Percentiles rank a stretch among this genome's conserved stretches.
phyloP scores from a whole-genome alignment of 2,888 invertebrate species.

The Sepiola atlantica region DNA sequence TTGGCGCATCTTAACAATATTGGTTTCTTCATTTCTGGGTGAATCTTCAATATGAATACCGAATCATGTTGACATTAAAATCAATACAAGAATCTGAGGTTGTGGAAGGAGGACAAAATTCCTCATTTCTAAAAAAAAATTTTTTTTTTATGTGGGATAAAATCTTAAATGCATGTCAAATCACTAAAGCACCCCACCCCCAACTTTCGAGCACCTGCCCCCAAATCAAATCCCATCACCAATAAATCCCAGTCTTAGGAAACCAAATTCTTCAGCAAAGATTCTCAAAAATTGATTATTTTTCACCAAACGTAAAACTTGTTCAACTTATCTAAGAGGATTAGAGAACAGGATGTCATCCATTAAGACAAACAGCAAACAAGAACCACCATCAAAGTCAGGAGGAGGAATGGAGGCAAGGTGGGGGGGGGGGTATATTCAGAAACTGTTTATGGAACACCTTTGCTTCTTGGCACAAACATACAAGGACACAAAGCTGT shows the following conservation, averaged over 20 bases:
- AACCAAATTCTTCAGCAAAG: not conserved
- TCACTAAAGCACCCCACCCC: not conserved
- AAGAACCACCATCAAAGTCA: not conserved
- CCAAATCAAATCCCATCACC: not conserved
- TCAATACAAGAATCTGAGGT: not conserved
- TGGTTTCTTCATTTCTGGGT: not conserved
- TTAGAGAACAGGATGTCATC: conserved; percentile 19
- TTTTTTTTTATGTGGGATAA: not conserved
- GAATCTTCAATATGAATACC: not conserved
- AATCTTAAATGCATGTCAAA: conserved; percentile 11
- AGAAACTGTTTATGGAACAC: conserved; percentile 20
- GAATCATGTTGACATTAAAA: not conserved
- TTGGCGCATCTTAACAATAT: no score
- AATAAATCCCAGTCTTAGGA: conserved; percentile 9
- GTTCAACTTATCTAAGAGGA: conserved; percentile 32
- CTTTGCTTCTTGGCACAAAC: conserved; percentile 9
- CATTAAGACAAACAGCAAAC: not conserved
- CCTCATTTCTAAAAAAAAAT: not conserved
- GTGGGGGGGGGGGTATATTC: not conserved
- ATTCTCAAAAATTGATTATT: not conserved
- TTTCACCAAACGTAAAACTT: not conserved
- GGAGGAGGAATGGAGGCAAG: not conserved
- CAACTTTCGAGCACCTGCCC: no score
- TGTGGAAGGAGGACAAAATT: not conserved
- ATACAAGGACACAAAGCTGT: not conserved